Percentiles rank a stretch among this genome's conserved stretches.
Conservation (phyloP, 2,888 invertebrate genomes). For the Silvanus unidentatus region DNA sequence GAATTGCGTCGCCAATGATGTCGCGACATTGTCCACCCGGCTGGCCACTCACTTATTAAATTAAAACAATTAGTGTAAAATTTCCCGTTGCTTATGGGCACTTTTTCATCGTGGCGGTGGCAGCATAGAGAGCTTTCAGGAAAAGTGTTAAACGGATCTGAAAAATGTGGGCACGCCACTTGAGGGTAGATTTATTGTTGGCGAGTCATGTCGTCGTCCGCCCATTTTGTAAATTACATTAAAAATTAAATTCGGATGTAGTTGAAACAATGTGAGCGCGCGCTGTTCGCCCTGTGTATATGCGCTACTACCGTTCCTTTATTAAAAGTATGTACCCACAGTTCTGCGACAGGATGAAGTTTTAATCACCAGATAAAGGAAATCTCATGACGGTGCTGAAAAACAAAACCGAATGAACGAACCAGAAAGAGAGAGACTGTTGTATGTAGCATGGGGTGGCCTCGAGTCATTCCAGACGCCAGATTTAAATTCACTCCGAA, state of each 20-base stretch:
- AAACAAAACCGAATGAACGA: conserved; percentile 39
- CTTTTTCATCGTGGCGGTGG: too few relatives aligned
- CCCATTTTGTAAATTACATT: conserved; percentile 42
- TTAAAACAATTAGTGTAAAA: neutral
- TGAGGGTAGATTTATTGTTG: conserved; percentile 15
- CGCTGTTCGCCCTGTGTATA: conserved; percentile 22
- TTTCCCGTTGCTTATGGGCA: too few relatives aligned
- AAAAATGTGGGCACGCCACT: conserved; percentile 1
- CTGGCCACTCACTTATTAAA: neutral
- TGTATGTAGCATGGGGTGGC: neutral
- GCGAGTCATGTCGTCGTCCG: conserved; percentile 21
- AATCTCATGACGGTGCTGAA: conserved; percentile 45
- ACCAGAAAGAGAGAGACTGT: neutral
- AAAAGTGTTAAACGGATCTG: neutral
- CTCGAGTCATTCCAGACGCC: neutral
- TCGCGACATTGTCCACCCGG: neutral
- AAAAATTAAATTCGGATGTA: conserved; percentile 39
- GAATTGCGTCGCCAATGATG: too few relatives aligned
- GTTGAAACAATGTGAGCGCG: conserved; percentile 34
- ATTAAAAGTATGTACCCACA: conserved; percentile 43
- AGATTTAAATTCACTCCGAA: conserved; percentile 13
- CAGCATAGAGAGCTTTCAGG: neutral
- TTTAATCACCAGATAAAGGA: conserved; percentile 49
- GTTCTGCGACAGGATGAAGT: conserved; percentile 47
- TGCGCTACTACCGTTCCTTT: conserved; percentile 31